Evolutionary conservation across 2,113 vertebrate species (phyloP), one percentile per base, ranked within the genome.

Genomic region (Cryptomyrus ogoouensis): DNA sequence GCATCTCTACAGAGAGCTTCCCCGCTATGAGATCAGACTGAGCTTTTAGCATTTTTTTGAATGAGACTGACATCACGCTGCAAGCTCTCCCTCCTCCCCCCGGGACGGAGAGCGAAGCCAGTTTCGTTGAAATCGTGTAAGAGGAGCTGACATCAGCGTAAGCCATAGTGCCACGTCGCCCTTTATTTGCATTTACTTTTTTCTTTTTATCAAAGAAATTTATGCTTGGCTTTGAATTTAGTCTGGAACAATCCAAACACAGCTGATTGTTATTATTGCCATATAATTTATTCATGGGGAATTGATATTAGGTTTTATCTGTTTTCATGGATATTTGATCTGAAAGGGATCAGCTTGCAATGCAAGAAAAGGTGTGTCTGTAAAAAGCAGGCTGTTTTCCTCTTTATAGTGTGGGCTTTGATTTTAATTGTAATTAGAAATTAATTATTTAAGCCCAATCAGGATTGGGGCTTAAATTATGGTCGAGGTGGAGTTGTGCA

Each of bases 371-470:
- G 19, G 21, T 24, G 19, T 21, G 80, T 19, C 42, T 46, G 35
- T 21, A 83, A 74, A 74, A 74, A 35, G 66, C 70, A 39, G 70
- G 10, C 39, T 2, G 31, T 35, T 77, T 39, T 17, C 6, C 5
- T 31, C 35, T 15, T 77, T 39, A 39, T 83, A 47, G 35, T 83
- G 35, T 19, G 42, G 44, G 21, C 17, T 47, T 21, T 35, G 35
- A 87, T 46, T 74, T 31, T 77, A 50, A 87, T 52, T 50, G n/a
- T 35, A 87, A 87, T 15, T 27, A 87, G 47, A 86, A 31, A 86
- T 86, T 86, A 52, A 87, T 52, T 56, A 53, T 87, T 87, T 31
- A 87, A 87, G 42, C 80, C 42, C 42, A 50, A 39, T 56, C n/a
- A 39, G 5, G 85, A 53, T 21, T 52, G 15, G 13, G 53, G 21